Evolutionary conservation across 1,140 invertebrate genomes (phyloP), one percentile per base, ranked within the genome.

Genomic region (Brachionus manjavacas): DNA sequence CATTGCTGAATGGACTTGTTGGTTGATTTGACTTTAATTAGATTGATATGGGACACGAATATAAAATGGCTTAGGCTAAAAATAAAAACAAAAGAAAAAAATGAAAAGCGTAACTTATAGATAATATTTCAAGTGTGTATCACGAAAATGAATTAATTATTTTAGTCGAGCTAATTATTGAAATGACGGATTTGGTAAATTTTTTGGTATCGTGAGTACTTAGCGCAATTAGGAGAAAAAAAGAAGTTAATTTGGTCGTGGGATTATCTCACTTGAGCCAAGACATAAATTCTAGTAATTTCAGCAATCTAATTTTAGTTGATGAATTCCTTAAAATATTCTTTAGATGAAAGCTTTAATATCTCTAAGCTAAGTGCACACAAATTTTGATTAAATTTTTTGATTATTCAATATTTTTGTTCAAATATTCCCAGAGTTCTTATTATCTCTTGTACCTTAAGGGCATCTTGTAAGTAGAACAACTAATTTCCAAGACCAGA

Each of bases 11-110:
- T 39, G 31, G 68, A 72, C 68, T 39, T 43, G 31, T 41, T 72
- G 31, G 66, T 72, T 72, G 68, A 72, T 72, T 72, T 72, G 39
- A 41, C 31, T 72, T 46, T 72, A 72, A 72, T 72, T 72, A 72
- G 68, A 72, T 72, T 72, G 68, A 72, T 72, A 72, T 72, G 68
- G 68, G 68, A 41, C 68, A 68, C 68, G 28, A 72, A 72, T 72
- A 68, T 68, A 39, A 68, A 31, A 68, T n/a, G 31, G 28, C 66
- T 68, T 68, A 68, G n/a, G 31, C 66, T 3, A 68, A 31, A 39
- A 68, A 68, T 68, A n/a, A 31, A n/a, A 31, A 68, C 31, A 72
- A 20, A 41, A 60, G 52, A 60, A 60, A 60, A 55, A 60, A 20
- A 72, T 23, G 16, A 72, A 35, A 41, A 72, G 68, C 68, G 68